phyloP scores from a whole-genome alignment of 2,888 invertebrate genomes.

The Synanthedon vespiformis region DNA sequence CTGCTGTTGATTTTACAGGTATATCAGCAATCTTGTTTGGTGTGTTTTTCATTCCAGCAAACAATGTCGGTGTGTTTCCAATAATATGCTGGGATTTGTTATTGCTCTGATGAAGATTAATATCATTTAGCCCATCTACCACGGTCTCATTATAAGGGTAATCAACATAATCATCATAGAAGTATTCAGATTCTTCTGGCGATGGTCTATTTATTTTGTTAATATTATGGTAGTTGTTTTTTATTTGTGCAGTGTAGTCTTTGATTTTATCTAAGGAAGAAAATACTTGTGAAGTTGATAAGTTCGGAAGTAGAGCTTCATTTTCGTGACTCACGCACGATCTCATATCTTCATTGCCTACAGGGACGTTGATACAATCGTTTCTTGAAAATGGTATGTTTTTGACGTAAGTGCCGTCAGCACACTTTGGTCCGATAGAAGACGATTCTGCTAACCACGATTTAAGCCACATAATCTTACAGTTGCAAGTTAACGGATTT shows the following conservation, averaged over 20 bases:
- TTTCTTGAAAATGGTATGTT: slow-evolving; percentile 77
- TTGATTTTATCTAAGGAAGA: slow-evolving; percentile 70
- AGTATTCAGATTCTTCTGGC: slow-evolving; percentile 84
- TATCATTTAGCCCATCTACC: slow-evolving; percentile 40
- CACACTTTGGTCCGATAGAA: slow-evolving; percentile 81
- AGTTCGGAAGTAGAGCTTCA: slow-evolving; percentile 68
- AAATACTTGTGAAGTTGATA: slow-evolving; percentile 70
- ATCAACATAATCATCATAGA: slow-evolving; percentile 86
- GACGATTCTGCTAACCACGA: slow-evolving; percentile 84
- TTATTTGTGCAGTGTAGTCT: slow-evolving; percentile 53
- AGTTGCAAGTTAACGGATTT: slow-evolving; percentile 86
- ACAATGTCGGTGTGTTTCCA: slow-evolving; percentile 71
- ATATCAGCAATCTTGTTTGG: slow-evolving; percentile 35
- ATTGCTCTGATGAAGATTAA: slow-evolving; percentile 30
- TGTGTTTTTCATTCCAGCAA: slow-evolving; percentile 40
- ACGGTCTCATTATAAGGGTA: slow-evolving; percentile 76
- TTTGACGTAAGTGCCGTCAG: slow-evolving; percentile 81
- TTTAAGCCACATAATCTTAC: slow-evolving; percentile 85
- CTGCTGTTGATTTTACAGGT: slow-evolving; percentile 32
- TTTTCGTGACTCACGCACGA: slow-evolving; percentile 76
- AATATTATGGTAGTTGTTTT: slow-evolving; percentile 57
- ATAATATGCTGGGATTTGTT: slow-evolving; percentile 53
- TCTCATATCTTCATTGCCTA: slow-evolving; percentile 68
- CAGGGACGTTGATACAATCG: slow-evolving; percentile 69
- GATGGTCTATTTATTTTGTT: slow-evolving; percentile 66